Base-by-base conservation (phyloP, 2,888 invertebrate genomes). In the Diaphora mendica region DNA sequence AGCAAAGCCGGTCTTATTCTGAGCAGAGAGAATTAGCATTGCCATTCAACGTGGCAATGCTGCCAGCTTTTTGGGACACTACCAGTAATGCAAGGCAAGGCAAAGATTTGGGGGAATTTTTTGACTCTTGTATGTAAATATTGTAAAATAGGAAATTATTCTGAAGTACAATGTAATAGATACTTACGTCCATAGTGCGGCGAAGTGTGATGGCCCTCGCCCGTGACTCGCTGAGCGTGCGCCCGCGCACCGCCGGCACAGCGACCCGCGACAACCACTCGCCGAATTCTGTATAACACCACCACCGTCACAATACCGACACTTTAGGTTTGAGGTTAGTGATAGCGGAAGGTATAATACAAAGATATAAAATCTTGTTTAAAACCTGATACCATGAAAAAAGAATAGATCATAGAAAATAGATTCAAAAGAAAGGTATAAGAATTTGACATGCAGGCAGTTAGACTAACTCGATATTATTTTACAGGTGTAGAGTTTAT, bases 241-340 rank as follows among this genome's bases (percentile, higher is more conserved):
- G 85, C 82, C 82, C 91, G 89, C 90, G 86, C 87, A 92, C 88
- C 77, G 88, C 91, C 85, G 94, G 93, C 86, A 95, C 93, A 74
- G 91, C 92, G 73, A 88, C 91, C 76, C 95, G 93, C 88, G 92
- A 91, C 92, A 95, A 78, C 95, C 95, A 94, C 95, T 95, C 95
- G 84, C 95, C 95, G 89, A 95, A 95, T 89, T 93, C 95, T 95
- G 93, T 78, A 76, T 83, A 77, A 84, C 82, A 88, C 86, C 83
- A 79, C 82, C 73, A 85, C 81, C 82, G 44, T 86, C 80, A 83
- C 78, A 70, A 74, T 68, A 73, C 78, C 62, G 79, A 81, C 85
- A 86, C 88, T 77, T 71, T 74, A 80, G 73, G 72, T 66, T 62
- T 44, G 69, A 64, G 42, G 73, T 82, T 77, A 81, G 74, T 73